Percentiles rank a stretch among this genome's conserved stretches.
phyloP scores from a whole-genome alignment of 2,888 invertebrate species.

The Entomobrya multifasciata region DNA sequence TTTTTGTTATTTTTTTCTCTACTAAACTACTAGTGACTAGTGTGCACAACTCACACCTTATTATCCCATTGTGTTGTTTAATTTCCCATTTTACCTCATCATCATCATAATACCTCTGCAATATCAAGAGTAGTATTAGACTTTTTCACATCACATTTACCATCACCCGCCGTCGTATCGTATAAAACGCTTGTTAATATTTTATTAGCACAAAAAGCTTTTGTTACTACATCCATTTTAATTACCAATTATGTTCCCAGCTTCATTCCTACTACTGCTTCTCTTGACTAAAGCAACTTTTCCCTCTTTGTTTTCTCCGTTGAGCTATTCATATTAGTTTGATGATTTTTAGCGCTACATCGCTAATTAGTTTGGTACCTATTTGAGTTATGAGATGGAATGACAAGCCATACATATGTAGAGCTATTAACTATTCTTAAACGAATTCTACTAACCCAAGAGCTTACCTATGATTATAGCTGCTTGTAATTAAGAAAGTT shows the following conservation, averaged over 20 bases:
- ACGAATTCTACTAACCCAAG: too few species aligned
- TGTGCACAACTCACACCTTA: neutral
- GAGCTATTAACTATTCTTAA: too few species aligned
- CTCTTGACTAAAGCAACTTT: neutral
- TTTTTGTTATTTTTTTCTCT: conserved; percentile 27
- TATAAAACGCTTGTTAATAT: neutral
- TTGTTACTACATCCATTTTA: conserved; percentile 18
- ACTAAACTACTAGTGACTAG: neutral
- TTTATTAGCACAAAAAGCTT: conserved; percentile 11
- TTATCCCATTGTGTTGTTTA: neutral
- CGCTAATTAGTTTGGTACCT: conserved; percentile 16
- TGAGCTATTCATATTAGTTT: neutral
- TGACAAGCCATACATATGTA: conserved; percentile 40
- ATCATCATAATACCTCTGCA: too few species aligned
- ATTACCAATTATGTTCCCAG: conserved; percentile 33
- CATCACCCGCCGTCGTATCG: neutral
- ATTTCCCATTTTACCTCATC: conserved; percentile 6
- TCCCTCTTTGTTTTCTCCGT: conserved; percentile 19
- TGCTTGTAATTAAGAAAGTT: neutral
- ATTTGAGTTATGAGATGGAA: conserved; percentile 26
- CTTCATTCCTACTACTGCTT: neutral
- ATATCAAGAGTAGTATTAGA: neutral
- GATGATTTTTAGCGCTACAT: neutral
- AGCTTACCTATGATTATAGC: too few species aligned
- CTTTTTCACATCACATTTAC: neutral